These are phyloP conservation scores for Trogon surrucura DNA, from an alignment of 2,113 vertebrate genomes.

Conservation along the genomic window DNA sequence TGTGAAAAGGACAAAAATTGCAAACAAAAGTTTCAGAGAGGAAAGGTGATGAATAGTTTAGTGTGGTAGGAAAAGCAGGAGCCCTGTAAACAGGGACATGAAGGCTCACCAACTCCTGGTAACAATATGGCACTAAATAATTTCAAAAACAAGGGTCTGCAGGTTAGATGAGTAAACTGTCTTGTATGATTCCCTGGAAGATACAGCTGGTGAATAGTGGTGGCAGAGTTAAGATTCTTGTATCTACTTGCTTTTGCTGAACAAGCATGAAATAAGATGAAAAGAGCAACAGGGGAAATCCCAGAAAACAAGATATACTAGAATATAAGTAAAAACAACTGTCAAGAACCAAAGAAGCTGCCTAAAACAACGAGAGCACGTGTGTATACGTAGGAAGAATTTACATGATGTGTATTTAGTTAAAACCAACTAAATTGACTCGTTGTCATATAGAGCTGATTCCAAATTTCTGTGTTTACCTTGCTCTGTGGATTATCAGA, in stretches of 20 bases:
- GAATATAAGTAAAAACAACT: neutral
- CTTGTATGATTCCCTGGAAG: fast-evolving
- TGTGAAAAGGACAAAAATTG: neutral
- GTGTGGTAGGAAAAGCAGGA: neutral
- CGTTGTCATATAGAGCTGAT: neutral
- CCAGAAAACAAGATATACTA: neutral
- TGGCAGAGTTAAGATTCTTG: neutral
- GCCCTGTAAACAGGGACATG: neutral
- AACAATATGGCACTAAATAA: neutral
- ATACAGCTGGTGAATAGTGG: neutral
- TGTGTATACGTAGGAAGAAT: neutral
- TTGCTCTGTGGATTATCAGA: neutral
- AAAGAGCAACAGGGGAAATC: neutral
- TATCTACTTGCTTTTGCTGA: neutral
- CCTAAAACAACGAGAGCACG: neutral
- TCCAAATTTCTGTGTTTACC: neutral
- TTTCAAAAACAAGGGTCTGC: neutral
- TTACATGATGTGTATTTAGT: neutral
- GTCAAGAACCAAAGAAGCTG: neutral
- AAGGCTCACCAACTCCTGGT: neutral
- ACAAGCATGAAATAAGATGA: neutral
- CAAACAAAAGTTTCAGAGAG: neutral
- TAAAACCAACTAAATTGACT: neutral
- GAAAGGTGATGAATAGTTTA: neutral
- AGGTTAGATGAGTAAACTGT: neutral